Conservation (phyloP, 2,888 invertebrate genomes). For the Caenorhabditis afra region DNA sequence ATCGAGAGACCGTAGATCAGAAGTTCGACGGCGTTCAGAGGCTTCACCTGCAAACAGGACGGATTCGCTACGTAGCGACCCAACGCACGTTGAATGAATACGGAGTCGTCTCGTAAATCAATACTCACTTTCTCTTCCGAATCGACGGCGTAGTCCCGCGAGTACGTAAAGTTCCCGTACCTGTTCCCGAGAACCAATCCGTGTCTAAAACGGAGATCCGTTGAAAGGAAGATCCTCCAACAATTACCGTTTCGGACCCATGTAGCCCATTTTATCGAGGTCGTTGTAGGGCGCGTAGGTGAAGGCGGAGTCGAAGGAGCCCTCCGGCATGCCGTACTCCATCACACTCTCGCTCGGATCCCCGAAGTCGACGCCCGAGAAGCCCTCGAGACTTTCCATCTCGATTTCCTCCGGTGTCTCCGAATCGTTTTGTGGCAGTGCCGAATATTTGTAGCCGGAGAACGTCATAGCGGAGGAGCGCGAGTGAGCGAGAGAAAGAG, state of each 20-base stretch:
- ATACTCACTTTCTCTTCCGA: constrained; percentile 53
- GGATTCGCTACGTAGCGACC: too few relatives aligned
- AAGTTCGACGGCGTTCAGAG: constrained; percentile 60
- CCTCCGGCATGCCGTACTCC: constrained; percentile 66
- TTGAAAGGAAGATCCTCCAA: too few relatives aligned
- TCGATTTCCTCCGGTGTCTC: constrained; percentile 41
- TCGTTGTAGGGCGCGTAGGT: constrained; percentile 74
- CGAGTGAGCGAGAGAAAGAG: constrained; percentile 10
- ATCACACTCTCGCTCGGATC: constrained; percentile 48
- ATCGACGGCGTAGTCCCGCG: constrained; percentile 52
- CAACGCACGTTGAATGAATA: too few relatives aligned
- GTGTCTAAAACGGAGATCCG: constrained; percentile 43
- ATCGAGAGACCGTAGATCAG: constrained; percentile 67
- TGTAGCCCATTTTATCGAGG: constrained; percentile 72
- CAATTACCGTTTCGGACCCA: constrained; percentile 63
- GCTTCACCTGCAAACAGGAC: constrained; percentile 36
- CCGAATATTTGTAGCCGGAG: constrained; percentile 60
- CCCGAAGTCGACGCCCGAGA: constrained; percentile 40
- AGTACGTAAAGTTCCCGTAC: constrained; percentile 65
- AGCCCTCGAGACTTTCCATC: constrained; percentile 36
- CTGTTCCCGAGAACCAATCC: constrained; percentile 55
- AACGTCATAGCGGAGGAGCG: constrained; percentile 41
- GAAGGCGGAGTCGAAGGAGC: constrained; percentile 68
- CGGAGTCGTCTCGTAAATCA: background rate
- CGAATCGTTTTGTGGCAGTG: constrained; percentile 58